Evolutionary conservation across 2,113 vertebrate species (phyloP).

Genomic region (Clinocottus analis): DNA sequence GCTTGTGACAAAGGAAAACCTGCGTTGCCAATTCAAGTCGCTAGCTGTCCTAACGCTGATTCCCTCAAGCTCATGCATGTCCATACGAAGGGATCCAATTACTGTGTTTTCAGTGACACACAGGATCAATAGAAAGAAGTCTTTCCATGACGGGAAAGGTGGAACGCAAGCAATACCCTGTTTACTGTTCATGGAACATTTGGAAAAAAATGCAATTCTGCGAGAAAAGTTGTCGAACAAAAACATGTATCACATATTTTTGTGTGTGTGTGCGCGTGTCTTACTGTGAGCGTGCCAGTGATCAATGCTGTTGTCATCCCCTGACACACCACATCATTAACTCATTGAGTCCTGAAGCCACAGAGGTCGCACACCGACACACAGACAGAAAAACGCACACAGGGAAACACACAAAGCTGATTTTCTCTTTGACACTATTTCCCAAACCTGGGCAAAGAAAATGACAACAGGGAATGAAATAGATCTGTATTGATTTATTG

Average conservation of each 20-base stretch:
- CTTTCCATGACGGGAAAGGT: not conserved
- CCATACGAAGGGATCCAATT: conserved; percentile 25
- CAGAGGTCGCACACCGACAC: not conserved
- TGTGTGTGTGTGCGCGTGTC: conserved; percentile 20
- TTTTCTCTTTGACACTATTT: not conserved
- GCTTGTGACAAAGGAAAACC: conserved; percentile 57
- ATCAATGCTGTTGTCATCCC: conserved; percentile 22
- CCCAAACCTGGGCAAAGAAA: not conserved
- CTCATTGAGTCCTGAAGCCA: conserved; percentile 7
- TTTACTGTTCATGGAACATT: not conserved
- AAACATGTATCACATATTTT: not conserved
- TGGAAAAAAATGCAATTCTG: not conserved
- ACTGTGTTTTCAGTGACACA: not conserved
- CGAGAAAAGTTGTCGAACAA: not conserved
- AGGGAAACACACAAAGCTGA: not conserved
- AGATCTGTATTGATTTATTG: too few species aligned
- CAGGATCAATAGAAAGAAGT: not conserved
- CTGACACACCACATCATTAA: conserved; percentile 36
- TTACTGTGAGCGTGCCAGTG: conserved; percentile 20
- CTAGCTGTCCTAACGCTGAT: conserved; percentile 36
- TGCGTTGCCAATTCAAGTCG: conserved; percentile 23
- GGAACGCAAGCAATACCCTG: not conserved
- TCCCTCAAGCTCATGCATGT: conserved; percentile 30
- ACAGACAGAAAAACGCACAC: not conserved
- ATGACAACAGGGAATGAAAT: not conserved